Conservation (phyloP, 2,113 vertebrate species). For the Monopterus albus region DNA sequence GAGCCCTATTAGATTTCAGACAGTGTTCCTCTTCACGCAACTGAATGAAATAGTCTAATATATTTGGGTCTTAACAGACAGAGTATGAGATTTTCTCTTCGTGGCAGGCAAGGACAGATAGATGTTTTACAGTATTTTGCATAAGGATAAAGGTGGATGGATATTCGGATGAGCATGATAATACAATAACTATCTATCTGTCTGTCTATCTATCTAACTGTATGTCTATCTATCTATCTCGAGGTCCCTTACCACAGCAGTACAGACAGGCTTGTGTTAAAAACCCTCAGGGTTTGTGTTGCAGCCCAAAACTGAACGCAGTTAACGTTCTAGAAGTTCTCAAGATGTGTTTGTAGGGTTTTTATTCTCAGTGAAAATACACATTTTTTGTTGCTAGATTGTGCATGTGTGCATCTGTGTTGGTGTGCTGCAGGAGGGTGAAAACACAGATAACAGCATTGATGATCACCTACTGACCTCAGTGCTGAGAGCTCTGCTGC, state of each 20-base stretch:
- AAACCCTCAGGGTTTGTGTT: neutral
- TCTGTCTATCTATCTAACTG: conserved; percentile 10
- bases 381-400: neutral
- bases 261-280: neutral
- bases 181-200: neutral
- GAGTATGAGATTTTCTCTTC: neutral
- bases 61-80: conserved; percentile 10
- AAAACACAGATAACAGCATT: conserved; percentile 57
- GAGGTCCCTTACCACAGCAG: conserved; percentile 6
- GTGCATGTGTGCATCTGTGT: neutral
- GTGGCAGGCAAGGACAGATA: conserved; percentile 1
- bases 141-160: conserved; percentile 12
- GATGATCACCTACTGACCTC: conserved; percentile 69
- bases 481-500: conserved; percentile 77
- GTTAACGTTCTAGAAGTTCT: neutral
- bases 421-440: conserved; percentile 67
- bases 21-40: conserved; percentile 19
- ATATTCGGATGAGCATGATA: neutral
- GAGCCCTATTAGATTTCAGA: conserved; percentile 28
- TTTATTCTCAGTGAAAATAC: neutral
- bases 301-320: conserved; percentile 8
- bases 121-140: conserved; percentile 7
- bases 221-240: conserved; percentile 2
- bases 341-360: neutral
- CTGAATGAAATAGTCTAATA: conserved; percentile 23